These are phyloP conservation scores for Grammomys surdaster DNA, from an alignment of 2,113 vertebrate species.

Conservation along the genomic window DNA sequence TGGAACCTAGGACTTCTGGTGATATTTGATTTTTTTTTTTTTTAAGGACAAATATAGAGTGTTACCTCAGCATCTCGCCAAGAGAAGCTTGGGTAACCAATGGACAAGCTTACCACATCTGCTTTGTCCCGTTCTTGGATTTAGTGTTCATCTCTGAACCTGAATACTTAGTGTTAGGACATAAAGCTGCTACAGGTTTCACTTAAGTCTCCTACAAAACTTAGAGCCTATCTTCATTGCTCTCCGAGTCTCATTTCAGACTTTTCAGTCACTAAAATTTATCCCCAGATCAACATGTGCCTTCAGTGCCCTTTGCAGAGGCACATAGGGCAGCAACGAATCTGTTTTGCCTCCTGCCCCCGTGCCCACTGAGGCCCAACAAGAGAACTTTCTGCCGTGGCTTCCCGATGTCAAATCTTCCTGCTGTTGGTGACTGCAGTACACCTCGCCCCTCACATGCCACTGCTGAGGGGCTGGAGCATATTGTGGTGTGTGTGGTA, in stretches of 20 bases:
- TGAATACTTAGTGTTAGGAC: neutral
- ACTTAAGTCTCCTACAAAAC: neutral
- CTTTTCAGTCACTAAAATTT: neutral
- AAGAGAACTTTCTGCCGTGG: accelerated
- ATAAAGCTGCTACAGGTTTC: neutral
- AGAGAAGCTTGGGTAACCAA: neutral
- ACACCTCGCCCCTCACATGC: neutral
- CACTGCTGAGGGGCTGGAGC: neutral
- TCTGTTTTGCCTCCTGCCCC: accelerated
- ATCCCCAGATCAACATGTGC: neutral
- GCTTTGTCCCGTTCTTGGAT: conserved; percentile 26
- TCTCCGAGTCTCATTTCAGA: neutral
- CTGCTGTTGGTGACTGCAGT: neutral
- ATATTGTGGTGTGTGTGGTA: accelerated
- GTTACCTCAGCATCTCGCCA: conserved; percentile 17
- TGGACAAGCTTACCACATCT: neutral
- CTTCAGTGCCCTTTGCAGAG: neutral
- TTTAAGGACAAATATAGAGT: neutral
- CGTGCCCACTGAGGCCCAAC: accelerated
- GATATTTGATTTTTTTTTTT: neutral
- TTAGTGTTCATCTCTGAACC: neutral
- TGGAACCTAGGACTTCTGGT: neutral
- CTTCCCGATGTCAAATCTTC: neutral
- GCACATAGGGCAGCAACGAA: accelerated
- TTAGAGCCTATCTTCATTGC: too few species aligned